These are phyloP conservation scores for Pseudochirops corinnae DNA, from an alignment of 2,797 vertebrate genomes.

Conservation along the genomic window DNA sequence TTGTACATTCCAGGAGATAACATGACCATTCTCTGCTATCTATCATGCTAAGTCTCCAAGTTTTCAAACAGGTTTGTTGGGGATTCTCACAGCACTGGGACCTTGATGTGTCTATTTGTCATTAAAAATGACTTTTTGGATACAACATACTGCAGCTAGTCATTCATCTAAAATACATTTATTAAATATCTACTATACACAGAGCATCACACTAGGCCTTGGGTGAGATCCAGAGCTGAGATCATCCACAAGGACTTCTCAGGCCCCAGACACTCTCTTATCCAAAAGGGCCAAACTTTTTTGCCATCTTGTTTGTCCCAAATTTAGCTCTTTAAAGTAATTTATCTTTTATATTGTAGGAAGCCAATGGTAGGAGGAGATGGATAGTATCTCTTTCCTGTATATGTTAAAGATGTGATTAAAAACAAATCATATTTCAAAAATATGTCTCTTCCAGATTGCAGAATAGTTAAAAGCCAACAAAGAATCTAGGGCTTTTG, in stretches of 20 bases:
- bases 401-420: not conserved
- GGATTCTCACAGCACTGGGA: not conserved
- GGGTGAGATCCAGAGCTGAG: not conserved
- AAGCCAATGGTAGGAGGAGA: not conserved
- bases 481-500: conserved; percentile 14
- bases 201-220: not conserved
- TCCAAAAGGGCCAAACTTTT: not conserved
- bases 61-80: conserved; percentile 21
- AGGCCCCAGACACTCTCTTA: not conserved
- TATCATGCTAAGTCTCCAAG: not conserved
- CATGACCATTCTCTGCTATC: conserved; percentile 47
- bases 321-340: not conserved
- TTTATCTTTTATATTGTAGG: not conserved
- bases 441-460: not conserved
- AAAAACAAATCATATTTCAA: conserved; percentile 2
- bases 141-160: not conserved
- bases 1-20: conserved; percentile 70
- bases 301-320: not conserved
- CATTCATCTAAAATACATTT: not conserved
- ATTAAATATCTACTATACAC: not conserved
- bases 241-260: not conserved
- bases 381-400: not conserved
- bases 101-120: not conserved
- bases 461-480: not conserved
- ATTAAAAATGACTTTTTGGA: not conserved